Conservation (phyloP, 2,113 vertebrate genomes). For the Rhinolophus sinicus region DNA sequence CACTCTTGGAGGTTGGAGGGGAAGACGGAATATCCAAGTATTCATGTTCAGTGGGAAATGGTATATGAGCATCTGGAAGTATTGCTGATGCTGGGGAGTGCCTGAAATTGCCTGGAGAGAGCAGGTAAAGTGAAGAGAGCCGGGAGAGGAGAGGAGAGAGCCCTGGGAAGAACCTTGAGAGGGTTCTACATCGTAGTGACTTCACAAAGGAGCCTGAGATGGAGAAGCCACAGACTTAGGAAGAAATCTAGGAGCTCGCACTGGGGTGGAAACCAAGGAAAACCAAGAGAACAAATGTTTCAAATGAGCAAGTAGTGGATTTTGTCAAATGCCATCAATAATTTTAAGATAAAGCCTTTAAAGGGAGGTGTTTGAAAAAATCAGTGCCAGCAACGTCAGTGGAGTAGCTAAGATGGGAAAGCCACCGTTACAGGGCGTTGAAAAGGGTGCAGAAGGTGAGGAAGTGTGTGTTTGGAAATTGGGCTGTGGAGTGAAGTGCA, state of each 20-base stretch:
- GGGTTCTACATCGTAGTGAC: background rate
- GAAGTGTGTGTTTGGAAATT: background rate
- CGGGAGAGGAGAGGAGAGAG: too few species aligned
- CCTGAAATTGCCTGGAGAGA: background rate
- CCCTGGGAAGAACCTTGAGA: too few species aligned
- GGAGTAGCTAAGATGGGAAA: background rate
- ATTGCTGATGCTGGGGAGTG: fast-evolving
- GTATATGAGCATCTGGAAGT: background rate
- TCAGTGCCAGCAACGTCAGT: background rate
- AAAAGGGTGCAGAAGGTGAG: background rate
- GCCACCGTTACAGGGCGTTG: fast-evolving
- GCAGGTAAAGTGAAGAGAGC: background rate
- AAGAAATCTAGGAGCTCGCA: background rate
- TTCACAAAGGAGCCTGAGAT: background rate
- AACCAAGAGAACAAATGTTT: background rate
- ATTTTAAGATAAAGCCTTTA: background rate
- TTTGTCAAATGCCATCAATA: background rate
- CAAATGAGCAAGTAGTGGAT: background rate
- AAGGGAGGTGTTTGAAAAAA: background rate
- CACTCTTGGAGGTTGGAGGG: background rate
- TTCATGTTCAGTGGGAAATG: background rate
- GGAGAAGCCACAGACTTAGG: background rate
- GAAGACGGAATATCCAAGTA: background rate
- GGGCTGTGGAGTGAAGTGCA: background rate
- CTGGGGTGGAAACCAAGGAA: background rate